Evolutionary conservation across 2,797 vertebrate species (phyloP).

Genomic region (Crax fasciolata): DNA sequence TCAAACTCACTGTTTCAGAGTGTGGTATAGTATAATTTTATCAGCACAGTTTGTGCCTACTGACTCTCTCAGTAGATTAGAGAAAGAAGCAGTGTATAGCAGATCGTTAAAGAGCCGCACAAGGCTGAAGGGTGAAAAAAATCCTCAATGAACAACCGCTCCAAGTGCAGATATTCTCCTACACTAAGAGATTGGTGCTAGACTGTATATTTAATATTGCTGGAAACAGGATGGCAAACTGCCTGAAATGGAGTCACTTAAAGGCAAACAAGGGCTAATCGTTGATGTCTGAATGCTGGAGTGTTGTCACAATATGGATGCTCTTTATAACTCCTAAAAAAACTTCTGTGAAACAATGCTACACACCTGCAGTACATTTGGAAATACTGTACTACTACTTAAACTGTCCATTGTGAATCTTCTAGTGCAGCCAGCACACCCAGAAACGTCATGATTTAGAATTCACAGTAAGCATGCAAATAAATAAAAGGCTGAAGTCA

Average conservation of each 20-base stretch:
- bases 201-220: conserved; percentile 70
- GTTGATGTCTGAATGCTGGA: background rate
- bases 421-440: background rate
- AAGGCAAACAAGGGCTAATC: conserved; percentile 49
- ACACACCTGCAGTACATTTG: conserved; percentile 1
- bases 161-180: conserved; percentile 61
- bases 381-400: background rate
- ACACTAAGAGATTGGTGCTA: conserved; percentile 44
- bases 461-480: background rate
- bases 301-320: background rate
- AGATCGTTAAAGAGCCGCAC: conserved; percentile 72
- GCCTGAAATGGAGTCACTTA: conserved; percentile 61
- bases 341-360: background rate
- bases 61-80: conserved; percentile 80
- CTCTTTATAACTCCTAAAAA: background rate
- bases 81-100: conserved; percentile 67
- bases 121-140: conserved; percentile 66
- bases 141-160: conserved; percentile 44
- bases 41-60: conserved; percentile 77
- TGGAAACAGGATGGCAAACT: conserved; percentile 70
- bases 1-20: conserved; percentile 73
- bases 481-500: conserved; percentile 47
- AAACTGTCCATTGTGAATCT: conserved; percentile 25
- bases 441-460: background rate
- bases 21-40: conserved; percentile 75